Base-by-base conservation (phyloP, 2,888 invertebrate genomes). In the Selenia dentaria region DNA sequence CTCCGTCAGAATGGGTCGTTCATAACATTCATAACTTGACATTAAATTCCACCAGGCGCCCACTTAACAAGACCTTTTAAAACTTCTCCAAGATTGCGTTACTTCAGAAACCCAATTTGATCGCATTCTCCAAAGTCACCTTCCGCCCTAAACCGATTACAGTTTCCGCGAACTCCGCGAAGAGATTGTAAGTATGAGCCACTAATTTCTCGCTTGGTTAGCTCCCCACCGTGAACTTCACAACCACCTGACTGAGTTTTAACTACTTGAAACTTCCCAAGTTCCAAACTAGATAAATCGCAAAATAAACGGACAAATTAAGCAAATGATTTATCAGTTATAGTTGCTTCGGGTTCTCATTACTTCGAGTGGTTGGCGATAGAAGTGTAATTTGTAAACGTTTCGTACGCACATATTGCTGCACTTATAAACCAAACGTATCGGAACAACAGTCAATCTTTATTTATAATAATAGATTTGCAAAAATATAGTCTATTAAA, bases 241-340 rank as follows among this genome's bases (percentile, higher is more conserved):
- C 43, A 40, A 54, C 44, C 47, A 59, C 55, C 58, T 54, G 57
- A 58, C 50, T 48, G 56, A 55, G 57, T 61, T 53, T 53, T 49
- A 62, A 62, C 44, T 39, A 35, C 39, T 28, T 12, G 6, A 25
- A n/a, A n/a, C n/a, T n/a, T n/a, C n/a, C n/a, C n/a, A 49, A 52
- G 37, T 52, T 54, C 14, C 32, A 11, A 13, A 41, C 35, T 42
- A 40, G 37, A 46, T 51, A 49, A 58, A 51, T 58, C 42, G 39
- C 38, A 43, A 57, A 55, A 51, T 53, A 48, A 53, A 51, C 44
- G 51, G 20, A 12, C 36, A 49, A 22, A 42, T n/a, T 53, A 55
- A 51, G 53, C 34, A 53, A 58, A 58, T 8, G 5, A 8, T 43
- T 27, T 43, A 44, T 49, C 31, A 35, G 34, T 43, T 32, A n/a